phyloP scores from a whole-genome alignment of 2,797 vertebrate species.

The Gymnopithys bicolor region DNA sequence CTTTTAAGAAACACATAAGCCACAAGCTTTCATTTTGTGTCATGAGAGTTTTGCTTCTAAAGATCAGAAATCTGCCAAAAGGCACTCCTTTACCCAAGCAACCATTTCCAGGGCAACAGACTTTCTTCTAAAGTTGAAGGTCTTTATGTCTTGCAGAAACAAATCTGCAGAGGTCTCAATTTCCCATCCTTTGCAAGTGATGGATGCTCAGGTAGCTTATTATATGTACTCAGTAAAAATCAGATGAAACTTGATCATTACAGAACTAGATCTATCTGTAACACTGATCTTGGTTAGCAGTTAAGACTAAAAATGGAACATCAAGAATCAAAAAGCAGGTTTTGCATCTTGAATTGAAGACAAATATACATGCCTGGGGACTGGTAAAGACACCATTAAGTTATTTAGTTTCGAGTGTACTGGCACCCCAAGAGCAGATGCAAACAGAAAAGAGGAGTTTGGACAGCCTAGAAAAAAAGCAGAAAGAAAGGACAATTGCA shows the following conservation, averaged over 20 bases:
- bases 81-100: constrained; percentile 25
- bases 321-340: background rate
- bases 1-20: constrained; percentile 57
- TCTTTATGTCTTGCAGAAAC: constrained; percentile 13
- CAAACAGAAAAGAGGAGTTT: background rate
- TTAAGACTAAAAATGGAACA: background rate
- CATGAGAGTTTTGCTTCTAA: constrained; percentile 55
- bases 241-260: background rate
- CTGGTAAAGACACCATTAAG: background rate
- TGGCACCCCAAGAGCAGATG: background rate
- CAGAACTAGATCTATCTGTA: background rate
- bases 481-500: background rate
- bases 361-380: background rate
- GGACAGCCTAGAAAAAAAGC: background rate
- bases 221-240: background rate
- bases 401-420: background rate
- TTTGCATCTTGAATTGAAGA: background rate
- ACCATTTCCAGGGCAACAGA: constrained; percentile 50
- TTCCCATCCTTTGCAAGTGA: background rate
- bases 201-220: background rate
- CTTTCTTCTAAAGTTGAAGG: constrained; percentile 32
- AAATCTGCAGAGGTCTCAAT: background rate
- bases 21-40: constrained; percentile 52
- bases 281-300: background rate
- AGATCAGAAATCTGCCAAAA: constrained; percentile 51